These are phyloP conservation scores for Cantharis rufa DNA, from an alignment of 2,888 invertebrate species.

Conservation along the genomic window DNA sequence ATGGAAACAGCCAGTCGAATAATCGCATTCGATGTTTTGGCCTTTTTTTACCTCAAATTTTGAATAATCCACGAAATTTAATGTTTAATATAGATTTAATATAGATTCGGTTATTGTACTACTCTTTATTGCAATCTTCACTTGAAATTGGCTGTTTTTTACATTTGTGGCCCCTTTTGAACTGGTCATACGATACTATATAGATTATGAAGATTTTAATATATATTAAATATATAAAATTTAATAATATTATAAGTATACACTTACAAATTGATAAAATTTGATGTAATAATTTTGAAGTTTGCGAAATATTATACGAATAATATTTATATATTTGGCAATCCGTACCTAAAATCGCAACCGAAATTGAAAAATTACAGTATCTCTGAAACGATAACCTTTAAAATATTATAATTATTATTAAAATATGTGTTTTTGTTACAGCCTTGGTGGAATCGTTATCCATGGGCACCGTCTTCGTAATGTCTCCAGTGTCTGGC, in stretches of 20 bases:
- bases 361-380: background rate
- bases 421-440: conserved; percentile 52
- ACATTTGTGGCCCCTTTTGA: too few relatives aligned
- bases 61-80: too few relatives aligned
- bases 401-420: background rate
- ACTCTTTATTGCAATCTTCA: too few relatives aligned
- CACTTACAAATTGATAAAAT: background rate
- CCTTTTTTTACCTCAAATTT: too few relatives aligned
- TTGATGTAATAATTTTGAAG: too few relatives aligned
- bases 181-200: too few relatives aligned
- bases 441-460: conserved; percentile 88
- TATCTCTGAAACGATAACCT: background rate
- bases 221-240: too few relatives aligned
- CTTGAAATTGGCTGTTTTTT: too few relatives aligned
- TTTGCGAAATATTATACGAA: background rate
- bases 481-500: conserved; percentile 85
- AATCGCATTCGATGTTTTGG: too few relatives aligned
- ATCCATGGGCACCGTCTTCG: conserved; percentile 86
- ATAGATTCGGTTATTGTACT: too few relatives aligned
- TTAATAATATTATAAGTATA: background rate
- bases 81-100: too few relatives aligned
- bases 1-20: too few relatives aligned
- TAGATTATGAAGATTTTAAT: background rate
- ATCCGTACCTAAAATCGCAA: background rate
- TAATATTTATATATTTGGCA: background rate